These are phyloP conservation scores for Sternotherus odoratus DNA, from an alignment of 2,797 vertebrate genomes.

Conservation along the genomic window DNA sequence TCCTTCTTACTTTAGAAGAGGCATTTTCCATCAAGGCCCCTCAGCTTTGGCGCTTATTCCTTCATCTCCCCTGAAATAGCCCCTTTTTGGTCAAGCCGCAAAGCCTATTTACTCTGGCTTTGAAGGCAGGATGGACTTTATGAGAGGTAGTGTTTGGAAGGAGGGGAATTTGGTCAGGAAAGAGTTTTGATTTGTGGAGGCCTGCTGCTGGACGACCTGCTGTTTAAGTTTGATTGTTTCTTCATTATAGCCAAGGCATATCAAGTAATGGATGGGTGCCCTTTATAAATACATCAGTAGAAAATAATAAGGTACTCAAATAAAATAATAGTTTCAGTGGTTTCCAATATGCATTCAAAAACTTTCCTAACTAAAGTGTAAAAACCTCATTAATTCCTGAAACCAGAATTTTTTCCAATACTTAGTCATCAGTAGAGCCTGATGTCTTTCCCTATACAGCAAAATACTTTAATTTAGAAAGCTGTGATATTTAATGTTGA, in stretches of 20 bases:
- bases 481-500: conserved; percentile 37
- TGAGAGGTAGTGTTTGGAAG: background rate
- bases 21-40: accelerated
- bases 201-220: background rate
- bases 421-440: background rate
- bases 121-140: background rate
- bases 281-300: background rate
- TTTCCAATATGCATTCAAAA: background rate
- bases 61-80: background rate
- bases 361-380: background rate
- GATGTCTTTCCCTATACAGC: background rate
- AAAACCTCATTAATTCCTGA: background rate
- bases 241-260: background rate
- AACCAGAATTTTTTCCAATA: background rate
- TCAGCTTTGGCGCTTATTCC: background rate
- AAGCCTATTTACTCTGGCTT: conserved; percentile 10
- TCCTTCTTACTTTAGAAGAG: background rate
- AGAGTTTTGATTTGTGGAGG: background rate
- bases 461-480: conserved; percentile 50
- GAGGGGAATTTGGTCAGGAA: background rate
- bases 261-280: background rate
- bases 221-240: background rate
- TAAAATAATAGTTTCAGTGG: background rate
- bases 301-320: background rate
- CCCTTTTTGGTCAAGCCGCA: background rate